Conservation (phyloP, 1,140 invertebrate genomes). For the Macrostomum lignano region DNA sequence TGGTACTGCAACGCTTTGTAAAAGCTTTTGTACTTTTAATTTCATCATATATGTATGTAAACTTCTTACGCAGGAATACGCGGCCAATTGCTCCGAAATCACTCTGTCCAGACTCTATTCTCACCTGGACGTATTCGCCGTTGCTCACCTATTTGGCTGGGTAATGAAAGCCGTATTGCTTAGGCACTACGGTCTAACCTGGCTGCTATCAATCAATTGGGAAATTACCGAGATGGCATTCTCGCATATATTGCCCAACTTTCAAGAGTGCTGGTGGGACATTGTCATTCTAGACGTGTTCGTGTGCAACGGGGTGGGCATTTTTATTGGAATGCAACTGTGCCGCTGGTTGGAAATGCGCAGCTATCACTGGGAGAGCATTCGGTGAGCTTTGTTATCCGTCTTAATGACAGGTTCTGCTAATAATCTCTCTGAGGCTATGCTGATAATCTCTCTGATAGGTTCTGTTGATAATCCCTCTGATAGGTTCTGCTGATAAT, state of each 20-base stretch:
- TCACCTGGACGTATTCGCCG: constrained; percentile 80
- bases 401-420: too few species aligned
- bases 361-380: constrained; percentile 93
- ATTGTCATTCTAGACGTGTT: constrained; percentile 72
- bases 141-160: constrained; percentile 87
- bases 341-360: constrained; percentile 67
- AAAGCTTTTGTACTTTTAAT: too few species aligned
- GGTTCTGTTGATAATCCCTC: too few species aligned
- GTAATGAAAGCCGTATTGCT: constrained; percentile 79
- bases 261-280: constrained; percentile 98
- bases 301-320: constrained; percentile 80
- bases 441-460: too few species aligned
- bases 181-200: constrained; percentile 72
- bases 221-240: constrained; percentile 89
- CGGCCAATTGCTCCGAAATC: constrained; percentile 78
- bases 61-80: constrained; percentile 55
- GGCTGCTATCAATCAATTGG: constrained; percentile 94
- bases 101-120: constrained; percentile 55
- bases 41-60: too few species aligned
- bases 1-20: too few species aligned
- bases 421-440: too few species aligned
- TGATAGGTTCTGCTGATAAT: too few species aligned
- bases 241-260: constrained; percentile 83
- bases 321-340: constrained; percentile 66
- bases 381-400: too few species aligned